These are phyloP conservation scores for Corticium candelabrum DNA, from an alignment of 37 sponge, comb jelly and placozoan genomes.

Conservation along the genomic window DNA sequence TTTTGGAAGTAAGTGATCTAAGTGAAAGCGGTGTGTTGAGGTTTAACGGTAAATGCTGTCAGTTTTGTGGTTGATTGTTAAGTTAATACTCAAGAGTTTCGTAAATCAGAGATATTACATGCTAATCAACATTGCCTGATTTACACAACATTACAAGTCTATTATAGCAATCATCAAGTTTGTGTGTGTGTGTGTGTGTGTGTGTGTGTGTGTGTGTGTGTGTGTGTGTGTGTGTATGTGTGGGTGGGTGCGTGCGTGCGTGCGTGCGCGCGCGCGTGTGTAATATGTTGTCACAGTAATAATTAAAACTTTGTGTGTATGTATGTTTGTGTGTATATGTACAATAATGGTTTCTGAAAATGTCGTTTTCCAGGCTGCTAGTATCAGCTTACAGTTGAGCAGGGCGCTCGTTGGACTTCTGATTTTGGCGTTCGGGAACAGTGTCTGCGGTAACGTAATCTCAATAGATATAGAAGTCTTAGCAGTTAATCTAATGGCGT, in stretches of 20 bases:
- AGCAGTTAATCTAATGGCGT: no score
- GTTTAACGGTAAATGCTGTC: no score
- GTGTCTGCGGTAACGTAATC: slow-evolving; percentile 3
- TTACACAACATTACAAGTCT: no score
- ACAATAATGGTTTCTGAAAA: no score
- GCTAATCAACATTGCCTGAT: no score
- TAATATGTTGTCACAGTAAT: background rate
- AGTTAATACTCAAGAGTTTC: no score
- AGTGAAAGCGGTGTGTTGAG: no score
- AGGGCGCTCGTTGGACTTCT: background rate
- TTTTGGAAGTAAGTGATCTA: background rate
- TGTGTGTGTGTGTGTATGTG: no score
- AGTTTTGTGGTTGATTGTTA: no score
- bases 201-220: slow-evolving; percentile 5
- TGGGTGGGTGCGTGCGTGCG: background rate
- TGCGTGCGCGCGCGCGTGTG: background rate
- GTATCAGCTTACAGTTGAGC: background rate
- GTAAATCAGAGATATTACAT: no score
- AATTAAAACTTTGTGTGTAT: background rate
- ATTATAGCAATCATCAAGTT: no score
- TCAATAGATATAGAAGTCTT: background rate
- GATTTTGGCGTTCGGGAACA: slow-evolving; percentile 2
- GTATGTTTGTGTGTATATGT: background rate
- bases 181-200: no score
- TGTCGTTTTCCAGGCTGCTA: background rate